Percentiles rank a stretch among this genome's conserved stretches.
phyloP scores from a whole-genome alignment of 2,888 invertebrate genomes.

The Acronicta psi region DNA sequence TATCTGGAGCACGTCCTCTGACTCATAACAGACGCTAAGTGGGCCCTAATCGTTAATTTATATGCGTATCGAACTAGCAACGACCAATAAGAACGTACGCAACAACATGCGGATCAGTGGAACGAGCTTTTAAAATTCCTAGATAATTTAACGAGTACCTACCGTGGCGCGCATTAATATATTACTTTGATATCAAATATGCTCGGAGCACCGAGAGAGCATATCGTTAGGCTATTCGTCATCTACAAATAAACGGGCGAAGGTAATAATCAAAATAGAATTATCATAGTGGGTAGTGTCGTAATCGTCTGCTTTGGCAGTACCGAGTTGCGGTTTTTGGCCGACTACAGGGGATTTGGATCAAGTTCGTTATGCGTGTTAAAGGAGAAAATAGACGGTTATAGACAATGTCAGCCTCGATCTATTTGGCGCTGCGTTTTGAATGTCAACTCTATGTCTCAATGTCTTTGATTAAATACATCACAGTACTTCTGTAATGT shows the following conservation, averaged over 20 bases:
- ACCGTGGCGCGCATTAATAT: constrained; percentile 62
- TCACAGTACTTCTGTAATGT: not conserved
- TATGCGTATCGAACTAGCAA: constrained; percentile 43
- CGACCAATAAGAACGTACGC: constrained; percentile 39
- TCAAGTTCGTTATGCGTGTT: constrained; percentile 56
- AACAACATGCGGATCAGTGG: constrained; percentile 62
- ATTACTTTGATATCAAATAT: constrained; percentile 62
- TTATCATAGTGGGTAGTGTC: constrained; percentile 82
- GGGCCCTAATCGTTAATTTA: constrained; percentile 27
- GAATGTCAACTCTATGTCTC: constrained; percentile 41
- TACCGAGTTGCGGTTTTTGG: constrained; percentile 69
- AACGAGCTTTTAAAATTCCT: constrained; percentile 87
- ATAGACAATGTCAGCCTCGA: constrained; percentile 54
- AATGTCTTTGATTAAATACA: constrained; percentile 1
- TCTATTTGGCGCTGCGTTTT: constrained; percentile 46
- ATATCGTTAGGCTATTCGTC: constrained; percentile 82
- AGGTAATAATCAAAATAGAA: constrained; percentile 89
- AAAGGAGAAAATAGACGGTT: constrained; percentile 49
- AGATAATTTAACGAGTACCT: constrained; percentile 79
- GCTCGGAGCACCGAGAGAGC: constrained; percentile 64
- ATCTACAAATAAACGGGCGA: constrained; percentile 86
- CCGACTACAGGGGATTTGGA: constrained; percentile 71
- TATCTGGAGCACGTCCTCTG: constrained; percentile 19
- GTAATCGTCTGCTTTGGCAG: constrained; percentile 84
- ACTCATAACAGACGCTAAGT: constrained; percentile 29